Evolutionary conservation across 2,113 vertebrate genomes (phyloP).

Genomic region (Pavo muticus): DNA sequence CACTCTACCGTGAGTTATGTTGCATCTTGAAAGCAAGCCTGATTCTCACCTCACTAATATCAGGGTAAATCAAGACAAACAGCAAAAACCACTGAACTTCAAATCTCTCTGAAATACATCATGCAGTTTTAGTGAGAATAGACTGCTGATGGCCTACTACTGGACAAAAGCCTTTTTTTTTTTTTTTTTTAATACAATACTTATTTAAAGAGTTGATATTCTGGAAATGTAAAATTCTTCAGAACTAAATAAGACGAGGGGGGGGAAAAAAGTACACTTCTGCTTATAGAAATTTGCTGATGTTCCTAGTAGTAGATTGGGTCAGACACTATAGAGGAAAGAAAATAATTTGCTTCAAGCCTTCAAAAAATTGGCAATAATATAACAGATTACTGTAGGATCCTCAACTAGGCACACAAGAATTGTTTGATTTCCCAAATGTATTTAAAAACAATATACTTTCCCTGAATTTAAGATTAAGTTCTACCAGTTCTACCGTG

Average conservation of each 20-base stretch:
- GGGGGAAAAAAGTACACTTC: neutral
- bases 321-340: neutral
- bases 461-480: neutral
- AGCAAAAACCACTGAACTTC: neutral
- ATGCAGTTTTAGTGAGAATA: neutral
- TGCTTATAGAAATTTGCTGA: neutral
- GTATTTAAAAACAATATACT: neutral
- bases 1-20: neutral
- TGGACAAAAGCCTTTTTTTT: rapidly evolving
- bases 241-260: neutral
- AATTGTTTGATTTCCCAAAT: neutral
- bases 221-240: neutral
- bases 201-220: neutral
- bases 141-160: neutral
- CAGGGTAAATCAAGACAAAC: neutral
- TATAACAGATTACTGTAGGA: neutral
- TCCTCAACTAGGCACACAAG: neutral
- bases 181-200: neutral
- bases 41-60: neutral
- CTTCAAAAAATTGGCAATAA: neutral
- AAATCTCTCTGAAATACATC: neutral
- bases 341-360: neutral
- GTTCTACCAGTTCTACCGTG: neutral
- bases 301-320: neutral
- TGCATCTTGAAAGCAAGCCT: neutral